Evolutionary conservation across 2,113 vertebrate species (phyloP), one percentile per base, ranked within the genome.

Genomic region (Siniperca chuatsi): DNA sequence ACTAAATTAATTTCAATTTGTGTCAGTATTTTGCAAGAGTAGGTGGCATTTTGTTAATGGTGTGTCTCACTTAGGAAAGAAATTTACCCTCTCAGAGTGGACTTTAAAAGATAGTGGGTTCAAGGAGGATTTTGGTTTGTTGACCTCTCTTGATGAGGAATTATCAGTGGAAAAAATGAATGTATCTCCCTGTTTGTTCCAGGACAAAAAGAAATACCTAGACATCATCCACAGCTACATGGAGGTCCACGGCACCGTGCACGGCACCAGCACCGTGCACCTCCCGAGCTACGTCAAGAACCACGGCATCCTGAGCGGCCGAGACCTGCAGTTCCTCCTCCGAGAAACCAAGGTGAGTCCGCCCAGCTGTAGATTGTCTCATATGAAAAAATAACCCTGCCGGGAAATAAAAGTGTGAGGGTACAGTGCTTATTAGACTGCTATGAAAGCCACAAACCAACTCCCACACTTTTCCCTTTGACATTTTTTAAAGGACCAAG

Each of bases 241-340:
- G 94, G 98, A 99, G 85, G 97, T 99, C 0, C 98, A 99, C 2
- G 98, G 97, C 44, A 99, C 98, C 0, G 98, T 99, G 60, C 97
- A 99, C 0, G 98, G 98, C 33, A 96, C 97, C 55, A 98, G 97
- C 94, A 98, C 97, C 0, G 95, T 97, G 77, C 97, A 99, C 85
- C 97, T 99, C 83, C 98, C 98, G 0, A 92, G 95, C 88, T 99
- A 99, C 0, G 98, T 99, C 0, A 98, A 97, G 93, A 99, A 99
- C 92, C 98, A 99, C 0, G 98, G 98, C 10, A 99, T 99, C 86
- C 97, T 99, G 91, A 99, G 98, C 1, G 98, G 98, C 25, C 89
- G 98, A 0, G 98, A 99, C 93, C 94, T 99, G 81, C 98, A 99
- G 84, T 98, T 99, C 91, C 97, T 99, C 0, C 97, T 99, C 54